phyloP scores from a whole-genome alignment of 1,140 invertebrate genomes.

The Pachypsylla venusta region DNA sequence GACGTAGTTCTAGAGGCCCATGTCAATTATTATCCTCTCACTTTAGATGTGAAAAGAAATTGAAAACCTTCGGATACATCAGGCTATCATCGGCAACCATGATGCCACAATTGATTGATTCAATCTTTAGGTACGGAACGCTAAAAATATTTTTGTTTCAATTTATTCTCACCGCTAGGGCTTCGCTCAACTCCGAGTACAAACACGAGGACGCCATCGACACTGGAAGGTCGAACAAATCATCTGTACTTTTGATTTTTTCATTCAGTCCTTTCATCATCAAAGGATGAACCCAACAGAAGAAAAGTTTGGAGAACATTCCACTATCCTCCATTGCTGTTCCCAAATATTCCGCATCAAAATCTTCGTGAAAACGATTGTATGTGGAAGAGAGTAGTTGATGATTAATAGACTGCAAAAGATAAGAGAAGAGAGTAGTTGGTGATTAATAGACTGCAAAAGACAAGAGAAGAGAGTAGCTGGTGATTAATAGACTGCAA shows the following conservation, averaged over 20 bases:
- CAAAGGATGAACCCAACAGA: slow-evolving; percentile 75
- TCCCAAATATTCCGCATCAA: slow-evolving; percentile 51
- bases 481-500: slow-evolving; percentile 23
- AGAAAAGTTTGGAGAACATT: slow-evolving; percentile 56
- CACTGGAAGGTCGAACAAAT: slow-evolving; percentile 71
- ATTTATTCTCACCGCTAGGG: slow-evolving; percentile 28
- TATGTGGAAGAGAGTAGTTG: slow-evolving; percentile 36
- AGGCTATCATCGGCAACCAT: no score
- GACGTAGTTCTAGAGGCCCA: no score
- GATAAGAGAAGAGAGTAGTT: slow-evolving; percentile 24
- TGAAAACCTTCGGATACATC: no score
- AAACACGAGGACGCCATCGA: slow-evolving; percentile 44
- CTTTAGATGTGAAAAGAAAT: no score
- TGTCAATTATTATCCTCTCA: no score
- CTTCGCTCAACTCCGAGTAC: slow-evolving; percentile 40
- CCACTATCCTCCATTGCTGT: slow-evolving; percentile 61
- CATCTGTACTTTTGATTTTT: slow-evolving; percentile 54
- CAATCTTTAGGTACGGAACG: no score
- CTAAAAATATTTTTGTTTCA: no score
- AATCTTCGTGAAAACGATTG: slow-evolving; percentile 42
- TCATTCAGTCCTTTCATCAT: slow-evolving; percentile 65
- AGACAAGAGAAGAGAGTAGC: slow-evolving; percentile 27
- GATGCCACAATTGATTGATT: no score
- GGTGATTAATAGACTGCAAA: slow-evolving; percentile 23
- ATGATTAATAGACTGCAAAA: slow-evolving; percentile 31